phyloP scores from a whole-genome alignment of 2,888 invertebrate species.

The Apamea anceps region DNA sequence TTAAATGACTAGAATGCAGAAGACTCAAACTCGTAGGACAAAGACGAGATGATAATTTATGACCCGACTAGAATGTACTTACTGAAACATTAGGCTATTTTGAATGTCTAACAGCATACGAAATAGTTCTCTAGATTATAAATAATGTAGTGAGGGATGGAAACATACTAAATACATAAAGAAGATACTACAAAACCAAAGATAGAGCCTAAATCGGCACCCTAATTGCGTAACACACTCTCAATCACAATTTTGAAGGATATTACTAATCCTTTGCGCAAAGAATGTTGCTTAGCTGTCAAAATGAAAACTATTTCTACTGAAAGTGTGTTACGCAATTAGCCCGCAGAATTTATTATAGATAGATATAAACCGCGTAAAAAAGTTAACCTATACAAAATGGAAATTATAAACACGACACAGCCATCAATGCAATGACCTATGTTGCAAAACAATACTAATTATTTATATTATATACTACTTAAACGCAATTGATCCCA shows the following conservation, averaged over 20 bases:
- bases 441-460: slow-evolving; percentile 70
- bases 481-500: slow-evolving; percentile 89
- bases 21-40: slow-evolving; percentile 21
- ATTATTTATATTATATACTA: slow-evolving; percentile 75
- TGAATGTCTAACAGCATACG: slow-evolving; percentile 60
- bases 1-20: slow-evolving; percentile 48
- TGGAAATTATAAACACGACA: slow-evolving; percentile 55
- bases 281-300: not conserved
- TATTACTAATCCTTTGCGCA: not conserved
- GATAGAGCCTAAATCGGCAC: not conserved
- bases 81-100: slow-evolving; percentile 53
- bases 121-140: slow-evolving; percentile 57
- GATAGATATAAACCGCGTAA: slow-evolving; percentile 33
- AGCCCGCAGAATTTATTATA: slow-evolving; percentile 1
- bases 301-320: not conserved
- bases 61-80: slow-evolving; percentile 43
- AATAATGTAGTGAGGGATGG: slow-evolving; percentile 55
- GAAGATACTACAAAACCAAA: slow-evolving; percentile 17
- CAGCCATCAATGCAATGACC: slow-evolving; percentile 62
- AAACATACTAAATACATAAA: slow-evolving; percentile 16
- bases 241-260: not conserved
- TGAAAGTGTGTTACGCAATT: not conserved
- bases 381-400: slow-evolving; percentile 50
- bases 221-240: not conserved
- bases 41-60: slow-evolving; percentile 31